Percentiles rank a stretch among this genome's conserved stretches.
These are phyloP conservation scores for Phrynocephalus versicolor DNA, from an alignment of 2,113 vertebrate genomes.

Conservation along the genomic window DNA sequence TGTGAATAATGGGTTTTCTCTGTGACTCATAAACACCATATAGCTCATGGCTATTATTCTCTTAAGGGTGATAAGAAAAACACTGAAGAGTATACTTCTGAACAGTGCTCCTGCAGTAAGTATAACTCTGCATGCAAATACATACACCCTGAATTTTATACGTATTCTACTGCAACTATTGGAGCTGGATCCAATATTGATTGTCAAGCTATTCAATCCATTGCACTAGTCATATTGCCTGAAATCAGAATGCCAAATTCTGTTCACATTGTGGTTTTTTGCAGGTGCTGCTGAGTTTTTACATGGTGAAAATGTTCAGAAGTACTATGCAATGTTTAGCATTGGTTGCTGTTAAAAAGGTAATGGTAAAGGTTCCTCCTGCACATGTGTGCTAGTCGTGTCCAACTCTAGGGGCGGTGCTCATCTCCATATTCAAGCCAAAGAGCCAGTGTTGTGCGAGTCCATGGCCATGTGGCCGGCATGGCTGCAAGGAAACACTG, in stretches of 20 bases:
- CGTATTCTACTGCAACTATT: neutral
- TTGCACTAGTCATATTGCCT: neutral
- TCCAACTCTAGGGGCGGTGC: too few relatives aligned
- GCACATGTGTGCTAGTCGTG: too few relatives aligned
- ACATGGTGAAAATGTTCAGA: neutral
- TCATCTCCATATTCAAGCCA: too few relatives aligned
- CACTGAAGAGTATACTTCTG: neutral
- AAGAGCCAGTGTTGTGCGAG: too few relatives aligned
- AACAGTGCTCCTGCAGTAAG: neutral
- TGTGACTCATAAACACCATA: accelerated
- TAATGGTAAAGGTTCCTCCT: too few relatives aligned
- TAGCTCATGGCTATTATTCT: accelerated
- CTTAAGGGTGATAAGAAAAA: accelerated
- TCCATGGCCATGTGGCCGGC: too few relatives aligned
- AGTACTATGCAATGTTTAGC: too few relatives aligned
- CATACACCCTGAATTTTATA: neutral
- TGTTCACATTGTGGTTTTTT: neutral
- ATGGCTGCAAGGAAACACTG: too few relatives aligned
- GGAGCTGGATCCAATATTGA: neutral
- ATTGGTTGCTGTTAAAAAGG: too few relatives aligned
- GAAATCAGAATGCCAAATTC: neutral
- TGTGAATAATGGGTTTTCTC: neutral
- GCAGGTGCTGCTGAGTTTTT: neutral
- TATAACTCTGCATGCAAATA: neutral
- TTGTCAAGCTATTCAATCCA: neutral